Evolutionary conservation across 2,113 vertebrate genomes (phyloP).

Genomic region (Corapipo altera): DNA sequence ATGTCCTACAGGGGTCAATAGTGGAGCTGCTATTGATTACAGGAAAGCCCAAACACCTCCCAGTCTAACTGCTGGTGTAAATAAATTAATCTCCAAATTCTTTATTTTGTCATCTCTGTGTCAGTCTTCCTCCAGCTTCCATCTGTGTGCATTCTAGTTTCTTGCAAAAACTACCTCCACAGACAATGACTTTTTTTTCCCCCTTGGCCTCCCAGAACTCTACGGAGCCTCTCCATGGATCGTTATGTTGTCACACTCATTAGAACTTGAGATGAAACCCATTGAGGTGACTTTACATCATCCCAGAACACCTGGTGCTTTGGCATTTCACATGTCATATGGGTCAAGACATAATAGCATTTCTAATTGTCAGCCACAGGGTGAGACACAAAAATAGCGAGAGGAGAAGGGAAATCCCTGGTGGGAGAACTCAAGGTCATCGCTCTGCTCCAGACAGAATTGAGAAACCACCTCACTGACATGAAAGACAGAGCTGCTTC

Average conservation of each 20-base stretch:
- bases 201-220: not conserved
- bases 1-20: not conserved
- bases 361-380: slow-evolving; percentile 62
- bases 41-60: not conserved
- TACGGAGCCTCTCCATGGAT: slow-evolving; percentile 25
- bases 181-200: not conserved
- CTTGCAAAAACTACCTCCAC: not conserved
- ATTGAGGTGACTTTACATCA: slow-evolving; percentile 55
- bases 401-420: not conserved
- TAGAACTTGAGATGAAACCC: slow-evolving; percentile 62
- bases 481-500: slow-evolving; percentile 11
- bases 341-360: slow-evolving; percentile 44
- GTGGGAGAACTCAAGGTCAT: slow-evolving; percentile 25
- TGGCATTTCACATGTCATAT: slow-evolving; percentile 36
- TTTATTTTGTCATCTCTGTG: not conserved
- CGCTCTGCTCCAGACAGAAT: not conserved
- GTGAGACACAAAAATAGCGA: not conserved
- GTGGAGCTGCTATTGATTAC: not conserved
- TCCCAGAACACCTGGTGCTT: slow-evolving; percentile 36
- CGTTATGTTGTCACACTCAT: slow-evolving; percentile 58
- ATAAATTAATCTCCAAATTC: not conserved
- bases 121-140: not conserved
- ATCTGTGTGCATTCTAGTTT: not conserved
- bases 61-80: not conserved
- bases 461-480: not conserved